Evolutionary conservation across 92 coral and sea anemone genomes (phyloP).

Genomic region (Zoanthus gigantus): DNA sequence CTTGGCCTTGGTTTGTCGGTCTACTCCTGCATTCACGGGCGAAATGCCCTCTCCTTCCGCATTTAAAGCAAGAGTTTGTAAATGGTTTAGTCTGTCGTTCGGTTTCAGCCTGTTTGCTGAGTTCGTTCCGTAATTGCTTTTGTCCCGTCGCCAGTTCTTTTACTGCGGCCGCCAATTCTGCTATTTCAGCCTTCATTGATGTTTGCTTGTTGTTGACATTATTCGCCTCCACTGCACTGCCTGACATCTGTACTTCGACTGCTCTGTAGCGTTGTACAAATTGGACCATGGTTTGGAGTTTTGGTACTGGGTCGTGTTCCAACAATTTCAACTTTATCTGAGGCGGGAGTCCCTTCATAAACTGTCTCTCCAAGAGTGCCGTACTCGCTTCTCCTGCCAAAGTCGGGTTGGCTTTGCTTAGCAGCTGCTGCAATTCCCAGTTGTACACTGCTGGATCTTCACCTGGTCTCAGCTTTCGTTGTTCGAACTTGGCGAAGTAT

Average conservation of each 20-base stretch:
- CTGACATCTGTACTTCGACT: not conserved
- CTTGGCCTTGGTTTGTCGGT: not conserved
- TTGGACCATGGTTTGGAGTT: conserved; percentile 34
- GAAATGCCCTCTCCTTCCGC: not conserved
- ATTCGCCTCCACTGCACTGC: conserved; percentile 13
- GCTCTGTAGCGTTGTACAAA: conserved; percentile 51
- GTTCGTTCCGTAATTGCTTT: not conserved
- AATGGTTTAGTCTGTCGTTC: not conserved
- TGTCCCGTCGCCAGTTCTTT: conserved; percentile 11
- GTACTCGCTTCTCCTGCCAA: conserved; percentile 38
- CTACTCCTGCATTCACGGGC: too few species aligned
- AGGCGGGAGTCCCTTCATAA: conserved; percentile 44
- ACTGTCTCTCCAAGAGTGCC: conserved; percentile 48
- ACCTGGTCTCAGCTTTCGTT: not conserved
- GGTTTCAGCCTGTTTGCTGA: not conserved
- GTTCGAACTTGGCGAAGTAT: not conserved
- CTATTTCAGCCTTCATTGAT: conserved; percentile 3
- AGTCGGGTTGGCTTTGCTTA: conserved; percentile 53
- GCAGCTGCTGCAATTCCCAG: conserved; percentile 51
- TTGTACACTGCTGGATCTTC: conserved; percentile 29
- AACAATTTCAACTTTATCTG: conserved; percentile 45
- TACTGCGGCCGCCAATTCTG: conserved; percentile 15
- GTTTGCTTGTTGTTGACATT: not conserved
- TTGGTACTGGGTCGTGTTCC: conserved; percentile 58
- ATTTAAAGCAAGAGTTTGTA: conserved; percentile 15